phyloP scores from a whole-genome alignment of 1,140 invertebrate genomes.

The Eulimnadia texana region DNA sequence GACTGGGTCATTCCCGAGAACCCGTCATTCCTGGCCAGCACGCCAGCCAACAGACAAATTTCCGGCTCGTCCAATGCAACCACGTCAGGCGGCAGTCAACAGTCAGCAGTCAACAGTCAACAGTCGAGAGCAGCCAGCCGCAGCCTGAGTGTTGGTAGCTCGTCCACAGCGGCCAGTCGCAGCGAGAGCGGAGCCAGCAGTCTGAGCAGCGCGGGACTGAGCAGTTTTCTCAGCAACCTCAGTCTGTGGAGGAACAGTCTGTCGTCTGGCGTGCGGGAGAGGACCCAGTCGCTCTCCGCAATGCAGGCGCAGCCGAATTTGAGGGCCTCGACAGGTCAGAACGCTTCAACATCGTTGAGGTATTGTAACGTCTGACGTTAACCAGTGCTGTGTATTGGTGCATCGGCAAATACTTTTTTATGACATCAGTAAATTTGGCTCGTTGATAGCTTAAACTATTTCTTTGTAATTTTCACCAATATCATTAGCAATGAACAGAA shows the following conservation, averaged over 20 bases:
- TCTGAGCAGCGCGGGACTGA: constrained; percentile 40
- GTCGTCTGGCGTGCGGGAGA: constrained; percentile 50
- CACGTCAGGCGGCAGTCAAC: background rate
- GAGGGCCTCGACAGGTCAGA: background rate
- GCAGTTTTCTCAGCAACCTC: constrained; percentile 43
- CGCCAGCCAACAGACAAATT: background rate
- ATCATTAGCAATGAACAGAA: too few relatives aligned
- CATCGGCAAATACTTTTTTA: too few relatives aligned
- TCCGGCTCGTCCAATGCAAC: too few relatives aligned
- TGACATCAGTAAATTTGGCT: too few relatives aligned
- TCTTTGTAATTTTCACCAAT: too few relatives aligned
- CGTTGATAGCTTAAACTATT: too few relatives aligned
- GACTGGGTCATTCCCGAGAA: constrained; percentile 4
- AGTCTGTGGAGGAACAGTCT: constrained; percentile 48
- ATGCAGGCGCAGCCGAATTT: constrained; percentile 29
- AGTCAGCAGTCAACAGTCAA: background rate
- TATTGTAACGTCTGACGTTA: background rate
- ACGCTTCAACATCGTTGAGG: background rate
- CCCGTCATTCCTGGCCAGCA: background rate
- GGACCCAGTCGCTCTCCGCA: constrained; percentile 64
- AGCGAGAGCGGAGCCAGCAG: constrained; percentile 32
- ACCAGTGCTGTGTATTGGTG: too few relatives aligned
- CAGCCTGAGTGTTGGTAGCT: constrained; percentile 32
- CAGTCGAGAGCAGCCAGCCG: background rate
- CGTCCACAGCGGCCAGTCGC: constrained; percentile 34